Base-by-base conservation (phyloP, 2,888 invertebrate genomes). In the Tanypteryx hageni region DNA sequence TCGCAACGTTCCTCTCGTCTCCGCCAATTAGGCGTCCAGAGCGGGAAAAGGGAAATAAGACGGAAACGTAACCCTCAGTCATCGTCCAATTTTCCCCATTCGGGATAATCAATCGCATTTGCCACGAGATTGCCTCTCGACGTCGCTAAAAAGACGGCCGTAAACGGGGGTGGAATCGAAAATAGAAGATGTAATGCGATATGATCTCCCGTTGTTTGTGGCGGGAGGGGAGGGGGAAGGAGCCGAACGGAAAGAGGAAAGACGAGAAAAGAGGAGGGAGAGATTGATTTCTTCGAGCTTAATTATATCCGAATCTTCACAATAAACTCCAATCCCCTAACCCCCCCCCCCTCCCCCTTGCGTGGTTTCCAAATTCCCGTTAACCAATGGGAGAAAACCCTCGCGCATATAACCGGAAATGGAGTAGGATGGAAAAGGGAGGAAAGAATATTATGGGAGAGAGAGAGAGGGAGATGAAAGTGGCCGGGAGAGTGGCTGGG, bases 101-200 rank as follows among this genome's bases (percentile, higher is more conserved):
- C 57, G n/a, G 44, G 83, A n/a, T 56, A 83, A 83, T 57, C 83
- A 83, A 83, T 83, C 83, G 83, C 57, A 56, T 83, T 56, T n/a
- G 57, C n/a, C 56, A 57, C 57, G 9, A 31, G 83, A 83, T 83
- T 83, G 83, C 56, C 31, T 57, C 83, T 83, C 83, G n/a, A n/a
- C n/a, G 4, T 16, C 57, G n/a, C 57, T 57, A 56, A 56, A 31
- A 83, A 56, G 83, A 44, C 44, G 31, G 83, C 1, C 27, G 82
- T 14, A 10, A 83, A 56, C 8, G 27, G 56, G 56, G 83, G 18
- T 8, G n/a, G 83, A 83, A n/a, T 18, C n/a, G 18, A 83, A 57
- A 13, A 44, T 44, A 56, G 57, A 83, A 83, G 57, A 83, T n/a
- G 83, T n/a, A 83, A n/a, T 83, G 83, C 83, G 83, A 83, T 83